Evolutionary conservation across 2,888 invertebrate genomes (phyloP).

Genomic region (Drosophila recens): DNA sequence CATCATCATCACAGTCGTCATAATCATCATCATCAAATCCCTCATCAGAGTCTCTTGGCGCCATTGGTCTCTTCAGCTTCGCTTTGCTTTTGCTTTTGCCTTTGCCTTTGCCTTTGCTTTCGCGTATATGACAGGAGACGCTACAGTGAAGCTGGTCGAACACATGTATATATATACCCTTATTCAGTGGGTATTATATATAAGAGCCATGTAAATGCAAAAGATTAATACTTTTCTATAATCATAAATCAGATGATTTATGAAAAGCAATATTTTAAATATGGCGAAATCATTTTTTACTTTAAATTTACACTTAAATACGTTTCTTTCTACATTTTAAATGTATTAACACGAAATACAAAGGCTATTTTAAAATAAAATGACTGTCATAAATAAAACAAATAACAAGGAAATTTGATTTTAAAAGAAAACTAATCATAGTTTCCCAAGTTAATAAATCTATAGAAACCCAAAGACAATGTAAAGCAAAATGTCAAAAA

Average conservation of each 20-base stretch:
- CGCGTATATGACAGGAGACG: slow-evolving; percentile 37
- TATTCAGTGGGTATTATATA: background rate
- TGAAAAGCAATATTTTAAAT: background rate
- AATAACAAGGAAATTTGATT: too few species aligned
- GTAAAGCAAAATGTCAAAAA: too few species aligned
- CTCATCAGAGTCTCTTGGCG: slow-evolving; percentile 46
- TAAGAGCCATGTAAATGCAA: background rate
- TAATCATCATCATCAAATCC: slow-evolving; percentile 49
- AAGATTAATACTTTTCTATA: background rate
- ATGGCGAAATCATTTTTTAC: background rate
- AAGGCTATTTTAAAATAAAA: background rate
- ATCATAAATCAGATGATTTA: slow-evolving; percentile 5
- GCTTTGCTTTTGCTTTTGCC: slow-evolving; percentile 20
- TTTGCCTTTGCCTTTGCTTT: slow-evolving; percentile 24
- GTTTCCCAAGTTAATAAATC: too few species aligned
- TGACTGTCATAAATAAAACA: too few species aligned
- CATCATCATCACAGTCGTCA: slow-evolving; percentile 33
- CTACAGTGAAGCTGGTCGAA: slow-evolving; percentile 3
- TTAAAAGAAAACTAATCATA: background rate
- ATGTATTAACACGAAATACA: background rate
- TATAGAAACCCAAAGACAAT: too few species aligned
- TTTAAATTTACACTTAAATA: background rate
- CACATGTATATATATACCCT: slow-evolving; percentile 33
- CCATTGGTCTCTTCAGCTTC: slow-evolving; percentile 24
- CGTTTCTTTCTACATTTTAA: background rate